These are phyloP conservation scores for Taphrorychus bicolor DNA, from an alignment of 2,888 invertebrate genomes.

Conservation along the genomic window DNA sequence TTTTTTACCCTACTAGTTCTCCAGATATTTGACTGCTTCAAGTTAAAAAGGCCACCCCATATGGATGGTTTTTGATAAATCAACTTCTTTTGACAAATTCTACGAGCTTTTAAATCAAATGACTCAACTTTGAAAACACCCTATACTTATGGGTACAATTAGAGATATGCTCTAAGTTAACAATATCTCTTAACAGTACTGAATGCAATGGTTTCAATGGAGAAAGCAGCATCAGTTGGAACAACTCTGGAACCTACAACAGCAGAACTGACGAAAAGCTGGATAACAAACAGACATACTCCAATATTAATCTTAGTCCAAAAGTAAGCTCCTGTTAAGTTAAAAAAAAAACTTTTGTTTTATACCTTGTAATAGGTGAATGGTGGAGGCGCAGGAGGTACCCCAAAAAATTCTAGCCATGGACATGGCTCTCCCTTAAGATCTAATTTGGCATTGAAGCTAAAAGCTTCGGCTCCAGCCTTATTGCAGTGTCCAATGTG, in stretches of 20 bases:
- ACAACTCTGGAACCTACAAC: conserved; percentile 48
- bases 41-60: too few relatives aligned
- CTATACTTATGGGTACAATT: too few relatives aligned
- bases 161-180: too few relatives aligned
- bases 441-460: conserved; percentile 73
- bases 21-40: too few relatives aligned
- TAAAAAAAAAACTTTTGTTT: conserved; percentile 3
- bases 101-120: too few relatives aligned
- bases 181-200: conserved; percentile 44
- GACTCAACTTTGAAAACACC: neutral
- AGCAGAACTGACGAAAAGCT: conserved; percentile 47
- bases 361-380: conserved; percentile 51
- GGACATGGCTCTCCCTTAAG: conserved; percentile 79
- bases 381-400: conserved; percentile 59
- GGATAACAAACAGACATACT: conserved; percentile 51
- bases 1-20: too few relatives aligned
- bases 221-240: conserved; percentile 49
- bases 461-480: conserved; percentile 66
- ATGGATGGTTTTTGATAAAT: too few relatives aligned
- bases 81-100: too few relatives aligned
- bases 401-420: conserved; percentile 61
- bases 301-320: conserved; percentile 57
- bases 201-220: conserved; percentile 53
- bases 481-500: conserved; percentile 75
- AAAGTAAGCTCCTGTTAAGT: conserved; percentile 50